A percentile compares a stretch with the other conserved stretches of the same genome.
These are phyloP conservation scores for Lophius piscatorius DNA, from an alignment of 2,113 vertebrate genomes.

Conservation along the genomic window DNA sequence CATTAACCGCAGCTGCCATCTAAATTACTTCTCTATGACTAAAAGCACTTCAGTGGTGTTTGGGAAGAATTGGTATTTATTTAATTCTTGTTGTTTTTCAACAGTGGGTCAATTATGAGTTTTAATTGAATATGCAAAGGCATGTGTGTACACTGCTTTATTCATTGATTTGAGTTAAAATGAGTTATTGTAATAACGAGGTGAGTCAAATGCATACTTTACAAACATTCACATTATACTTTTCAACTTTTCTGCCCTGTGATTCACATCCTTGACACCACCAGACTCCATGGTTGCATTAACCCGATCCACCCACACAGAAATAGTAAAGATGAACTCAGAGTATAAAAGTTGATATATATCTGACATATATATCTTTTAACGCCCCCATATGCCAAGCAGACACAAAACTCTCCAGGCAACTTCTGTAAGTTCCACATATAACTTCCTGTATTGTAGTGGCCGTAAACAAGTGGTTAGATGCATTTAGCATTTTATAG, in stretches of 20 bases:
- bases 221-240: background rate
- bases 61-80: too few relatives aligned
- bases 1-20: too few relatives aligned
- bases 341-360: conserved; percentile 33
- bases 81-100: too few relatives aligned
- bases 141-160: too few relatives aligned
- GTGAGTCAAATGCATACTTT: background rate
- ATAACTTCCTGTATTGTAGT: background rate
- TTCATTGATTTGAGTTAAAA: too few relatives aligned
- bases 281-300: conserved; percentile 28
- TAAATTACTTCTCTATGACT: too few relatives aligned
- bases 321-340: conserved; percentile 29
- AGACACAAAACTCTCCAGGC: conserved; percentile 30
- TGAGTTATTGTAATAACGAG: too few relatives aligned
- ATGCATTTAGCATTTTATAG: background rate
- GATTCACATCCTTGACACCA: conserved; percentile 41
- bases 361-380: conserved; percentile 39
- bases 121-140: too few relatives aligned
- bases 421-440: conserved; percentile 19
- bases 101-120: too few relatives aligned
- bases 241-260: conserved; percentile 34
- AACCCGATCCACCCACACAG: conserved; percentile 46
- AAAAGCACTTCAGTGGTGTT: too few relatives aligned
- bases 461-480: background rate
- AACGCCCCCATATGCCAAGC: conserved; percentile 55